Conservation (phyloP, 2,113 vertebrate species). For the Lipotes vexillifer region DNA sequence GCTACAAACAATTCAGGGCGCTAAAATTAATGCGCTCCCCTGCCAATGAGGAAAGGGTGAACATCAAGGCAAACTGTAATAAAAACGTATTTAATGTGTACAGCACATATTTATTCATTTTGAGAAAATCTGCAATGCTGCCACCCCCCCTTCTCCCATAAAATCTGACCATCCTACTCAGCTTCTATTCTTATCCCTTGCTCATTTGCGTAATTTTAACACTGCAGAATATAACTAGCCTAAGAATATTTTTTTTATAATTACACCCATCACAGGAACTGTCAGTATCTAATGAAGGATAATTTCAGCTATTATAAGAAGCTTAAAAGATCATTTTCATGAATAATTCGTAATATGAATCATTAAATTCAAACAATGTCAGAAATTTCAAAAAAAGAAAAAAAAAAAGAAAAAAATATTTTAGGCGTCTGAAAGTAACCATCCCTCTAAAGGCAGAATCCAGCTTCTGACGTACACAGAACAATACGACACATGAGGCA, state of each 20-base stretch:
- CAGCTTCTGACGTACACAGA: not conserved
- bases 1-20: conserved; percentile 3
- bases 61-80: conserved; percentile 42
- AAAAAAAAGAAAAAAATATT: conserved; percentile 53
- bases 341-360: conserved; percentile 83
- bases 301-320: conserved; percentile 85
- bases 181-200: conserved; percentile 79
- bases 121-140: conserved; percentile 69
- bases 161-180: conserved; percentile 81
- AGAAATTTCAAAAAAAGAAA: conserved; percentile 61
- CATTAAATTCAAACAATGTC: conserved; percentile 77
- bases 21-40: conserved; percentile 65
- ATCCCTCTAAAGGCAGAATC: conserved; percentile 56
- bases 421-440: conserved; percentile 70
- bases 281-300: conserved; percentile 85
- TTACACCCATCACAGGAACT: conserved; percentile 82
- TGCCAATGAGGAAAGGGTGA: conserved; percentile 49
- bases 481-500: not conserved
- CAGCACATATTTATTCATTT: conserved; percentile 66
- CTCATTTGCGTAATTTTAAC: conserved; percentile 83
- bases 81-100: conserved; percentile 53
- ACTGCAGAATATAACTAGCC: conserved; percentile 80
- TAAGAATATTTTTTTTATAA: conserved; percentile 80
- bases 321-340: conserved; percentile 79
- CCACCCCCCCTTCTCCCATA: conserved; percentile 65